phyloP scores from a whole-genome alignment of 2,888 invertebrate species.

The Ornithoptera alexandrae region DNA sequence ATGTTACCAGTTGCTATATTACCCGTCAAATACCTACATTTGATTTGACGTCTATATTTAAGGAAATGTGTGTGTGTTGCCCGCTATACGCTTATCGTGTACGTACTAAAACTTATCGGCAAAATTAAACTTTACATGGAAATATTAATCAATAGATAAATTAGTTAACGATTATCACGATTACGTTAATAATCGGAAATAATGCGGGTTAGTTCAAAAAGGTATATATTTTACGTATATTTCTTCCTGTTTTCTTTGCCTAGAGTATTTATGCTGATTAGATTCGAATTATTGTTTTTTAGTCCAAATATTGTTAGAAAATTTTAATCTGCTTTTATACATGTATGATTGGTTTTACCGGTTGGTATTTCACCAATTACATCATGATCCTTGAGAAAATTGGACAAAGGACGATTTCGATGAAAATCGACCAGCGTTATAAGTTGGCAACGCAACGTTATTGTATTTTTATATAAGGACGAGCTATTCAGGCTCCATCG shows the following conservation, averaged over 20 bases:
- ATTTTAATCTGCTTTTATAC: too few relatives aligned
- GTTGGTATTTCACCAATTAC: background rate
- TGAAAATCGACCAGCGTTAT: constrained; percentile 10
- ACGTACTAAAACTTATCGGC: constrained; percentile 15
- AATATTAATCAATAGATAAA: constrained; percentile 12
- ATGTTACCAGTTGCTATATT: too few relatives aligned
- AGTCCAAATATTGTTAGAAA: too few relatives aligned
- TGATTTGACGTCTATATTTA: too few relatives aligned
- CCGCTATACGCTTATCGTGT: background rate
- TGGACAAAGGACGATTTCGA: constrained; percentile 16
- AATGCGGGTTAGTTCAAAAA: background rate
- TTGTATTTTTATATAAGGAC: constrained; percentile 24
- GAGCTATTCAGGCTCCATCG: constrained; percentile 26
- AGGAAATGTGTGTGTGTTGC: background rate
- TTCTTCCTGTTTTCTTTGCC: too few relatives aligned
- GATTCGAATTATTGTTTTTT: too few relatives aligned
- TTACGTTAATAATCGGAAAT: background rate
- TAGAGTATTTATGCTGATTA: too few relatives aligned
- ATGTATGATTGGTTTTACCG: background rate
- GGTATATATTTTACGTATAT: background rate
- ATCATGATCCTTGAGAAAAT: constrained; percentile 15
- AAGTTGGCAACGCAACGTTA: constrained; percentile 18
- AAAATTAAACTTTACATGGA: constrained; percentile 7
- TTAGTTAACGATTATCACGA: constrained; percentile 1
- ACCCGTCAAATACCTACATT: too few relatives aligned